Conservation (phyloP, 64 coral and sea anemone genomes). For the Montipora sp. region DNA sequence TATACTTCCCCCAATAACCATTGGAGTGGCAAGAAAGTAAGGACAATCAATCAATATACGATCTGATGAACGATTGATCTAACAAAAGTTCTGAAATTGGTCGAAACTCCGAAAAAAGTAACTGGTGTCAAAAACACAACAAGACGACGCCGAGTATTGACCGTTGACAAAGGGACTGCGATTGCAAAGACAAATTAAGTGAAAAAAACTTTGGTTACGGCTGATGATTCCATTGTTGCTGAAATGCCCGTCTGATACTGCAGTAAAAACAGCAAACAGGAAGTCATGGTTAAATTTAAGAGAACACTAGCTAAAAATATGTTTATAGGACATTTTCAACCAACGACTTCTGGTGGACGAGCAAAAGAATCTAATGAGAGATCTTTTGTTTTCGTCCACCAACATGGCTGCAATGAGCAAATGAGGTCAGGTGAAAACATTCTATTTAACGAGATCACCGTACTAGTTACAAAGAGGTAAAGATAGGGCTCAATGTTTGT, state of each 20-base stretch:
- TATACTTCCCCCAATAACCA: constrained; percentile 1
- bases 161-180: not conserved
- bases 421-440: not conserved
- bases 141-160: not conserved
- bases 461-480: not conserved
- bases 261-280: too few species aligned
- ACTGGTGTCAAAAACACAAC: not conserved
- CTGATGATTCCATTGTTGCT: not conserved
- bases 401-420: too few species aligned
- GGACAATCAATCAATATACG: not conserved
- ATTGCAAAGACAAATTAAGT: too few species aligned
- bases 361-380: too few species aligned
- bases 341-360: too few species aligned
- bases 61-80: not conserved
- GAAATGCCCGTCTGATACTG: too few species aligned
- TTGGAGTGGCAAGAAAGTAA: not conserved
- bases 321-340: too few species aligned
- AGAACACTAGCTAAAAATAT: too few species aligned
- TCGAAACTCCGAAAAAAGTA: not conserved
- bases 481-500: not conserved
- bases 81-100: not conserved
- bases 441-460: not conserved
- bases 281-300: too few species aligned
- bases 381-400: too few species aligned
- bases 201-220: too few species aligned